phyloP scores from a whole-genome alignment of 2,888 invertebrate genomes.

The Drosophila atripex region DNA sequence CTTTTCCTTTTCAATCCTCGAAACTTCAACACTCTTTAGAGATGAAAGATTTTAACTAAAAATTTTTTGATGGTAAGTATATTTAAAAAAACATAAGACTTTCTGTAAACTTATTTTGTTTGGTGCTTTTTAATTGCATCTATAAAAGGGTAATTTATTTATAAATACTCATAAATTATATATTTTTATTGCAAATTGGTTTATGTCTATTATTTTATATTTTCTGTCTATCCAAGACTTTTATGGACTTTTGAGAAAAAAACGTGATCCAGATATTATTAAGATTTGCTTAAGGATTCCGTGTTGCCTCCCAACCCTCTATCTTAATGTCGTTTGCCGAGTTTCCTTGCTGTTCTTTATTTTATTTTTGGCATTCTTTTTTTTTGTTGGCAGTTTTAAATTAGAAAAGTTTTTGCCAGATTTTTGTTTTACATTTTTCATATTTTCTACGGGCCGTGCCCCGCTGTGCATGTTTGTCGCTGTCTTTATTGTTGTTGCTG shows the following conservation, averaged over 20 bases:
- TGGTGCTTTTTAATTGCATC: not conserved
- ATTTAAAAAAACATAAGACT: too few species aligned
- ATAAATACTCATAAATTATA: not conserved
- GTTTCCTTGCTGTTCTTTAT: slow-evolving; percentile 59
- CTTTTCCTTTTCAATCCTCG: not conserved
- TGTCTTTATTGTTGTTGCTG: slow-evolving; percentile 51
- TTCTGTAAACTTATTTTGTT: not conserved
- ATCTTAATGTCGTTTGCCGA: slow-evolving; percentile 52
- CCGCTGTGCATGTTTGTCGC: slow-evolving; percentile 63
- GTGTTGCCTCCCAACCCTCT: slow-evolving; percentile 38
- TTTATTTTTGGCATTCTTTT: slow-evolving; percentile 44
- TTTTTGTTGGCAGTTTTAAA: slow-evolving; percentile 77
- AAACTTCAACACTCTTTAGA: not conserved
- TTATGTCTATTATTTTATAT: not conserved
- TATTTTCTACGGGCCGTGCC: slow-evolving; percentile 75
- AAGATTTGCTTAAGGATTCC: slow-evolving; percentile 61
- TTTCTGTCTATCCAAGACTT: not conserved
- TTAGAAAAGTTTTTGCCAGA: slow-evolving; percentile 77
- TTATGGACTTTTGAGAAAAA: slow-evolving; percentile 3
- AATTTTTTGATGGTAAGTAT: not conserved
- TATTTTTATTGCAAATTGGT: not conserved
- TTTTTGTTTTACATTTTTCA: slow-evolving; percentile 80
- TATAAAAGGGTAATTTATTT: not conserved
- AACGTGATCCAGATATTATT: slow-evolving; percentile 60
- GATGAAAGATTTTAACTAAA: not conserved